Evolutionary conservation across 2,797 vertebrate species (phyloP), one percentile per base, ranked within the genome.

Genomic region (Podarcis siculus): DNA sequence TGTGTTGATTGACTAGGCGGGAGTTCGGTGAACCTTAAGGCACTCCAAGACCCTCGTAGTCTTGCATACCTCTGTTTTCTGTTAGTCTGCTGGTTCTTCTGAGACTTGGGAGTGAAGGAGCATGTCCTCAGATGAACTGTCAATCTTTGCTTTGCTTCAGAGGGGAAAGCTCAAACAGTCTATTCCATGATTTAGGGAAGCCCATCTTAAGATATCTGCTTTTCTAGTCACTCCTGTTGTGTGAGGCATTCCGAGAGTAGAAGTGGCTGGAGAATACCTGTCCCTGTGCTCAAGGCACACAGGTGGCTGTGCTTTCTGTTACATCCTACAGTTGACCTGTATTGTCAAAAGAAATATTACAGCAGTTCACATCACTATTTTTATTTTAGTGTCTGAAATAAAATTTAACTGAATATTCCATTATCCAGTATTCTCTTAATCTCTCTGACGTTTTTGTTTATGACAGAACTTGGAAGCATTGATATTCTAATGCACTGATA

Each of bases 401-500:
- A 88, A 55, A 85, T 15, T 55, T 55, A 55, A 4, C 49, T 55
- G 49, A 55, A 55, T 55, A 86, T 82, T 17, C 10, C 90, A 91
- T 90, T 73, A 27, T 76, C 66, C 91, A 92, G 75, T 55, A 37
- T 17, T 80, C 66, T 55, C n/a, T 83, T 61, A 91, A 32, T 83
- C 89, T 93, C 87, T 93, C 90, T 79, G 94, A 95, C 37, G 27
- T 81, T 81, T 81, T 66, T 92, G 77, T 37, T 85, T 64, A 35
- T 10, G 4, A 75, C n/a, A 30, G 67, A 35, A 30, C 2, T 49
- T 83, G 73, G 15, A 93, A 88, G 64, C 90, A 45, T 94, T 90
- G 88, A 90, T 91, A 79, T 89, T 45, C 35, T 61, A 42, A 86
- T 21, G 49, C 69, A 49, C 3, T 13, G 49, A 49, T 39, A 27